phyloP scores from a whole-genome alignment of 2,888 invertebrate species.

The Microchrysa polita region DNA sequence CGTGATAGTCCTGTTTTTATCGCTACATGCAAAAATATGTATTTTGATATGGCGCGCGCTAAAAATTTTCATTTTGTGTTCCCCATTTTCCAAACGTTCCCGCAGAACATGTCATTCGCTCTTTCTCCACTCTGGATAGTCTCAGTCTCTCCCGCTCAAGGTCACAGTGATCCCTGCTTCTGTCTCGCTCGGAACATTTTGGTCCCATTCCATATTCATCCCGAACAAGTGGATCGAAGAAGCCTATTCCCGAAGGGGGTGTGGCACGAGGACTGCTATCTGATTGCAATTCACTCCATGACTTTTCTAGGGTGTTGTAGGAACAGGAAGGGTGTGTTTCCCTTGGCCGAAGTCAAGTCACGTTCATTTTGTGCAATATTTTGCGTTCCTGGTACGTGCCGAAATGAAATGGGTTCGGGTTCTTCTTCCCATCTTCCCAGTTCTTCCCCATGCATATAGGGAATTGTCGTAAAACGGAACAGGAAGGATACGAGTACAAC shows the following conservation, averaged over 20 bases:
- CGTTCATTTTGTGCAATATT: too few relatives aligned
- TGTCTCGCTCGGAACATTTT: slow-evolving; percentile 33
- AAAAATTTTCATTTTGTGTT: background rate
- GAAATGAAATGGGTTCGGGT: too few relatives aligned
- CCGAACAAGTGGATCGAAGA: slow-evolving; percentile 6
- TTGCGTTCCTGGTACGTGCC: too few relatives aligned
- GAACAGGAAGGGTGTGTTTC: background rate
- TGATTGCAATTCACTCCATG: too few relatives aligned
- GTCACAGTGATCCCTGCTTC: slow-evolving; percentile 44
- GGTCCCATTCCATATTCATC: slow-evolving; percentile 24
- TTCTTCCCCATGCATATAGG: too few relatives aligned
- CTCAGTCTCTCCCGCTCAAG: slow-evolving; percentile 50
- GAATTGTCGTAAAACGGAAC: too few relatives aligned
- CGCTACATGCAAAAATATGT: background rate
- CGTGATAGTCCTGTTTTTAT: too few relatives aligned
- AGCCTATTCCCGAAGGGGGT: too few relatives aligned
- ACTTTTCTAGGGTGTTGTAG: too few relatives aligned
- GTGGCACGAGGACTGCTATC: too few relatives aligned
- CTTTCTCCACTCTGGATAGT: slow-evolving; percentile 30
- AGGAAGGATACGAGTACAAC: background rate
- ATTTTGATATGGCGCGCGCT: slow-evolving; percentile 13
- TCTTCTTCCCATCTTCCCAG: too few relatives aligned
- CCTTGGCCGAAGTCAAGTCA: too few relatives aligned
- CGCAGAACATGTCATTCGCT: slow-evolving; percentile 32
- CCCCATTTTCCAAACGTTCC: slow-evolving; percentile 14